Base-by-base conservation (phyloP, 2,888 invertebrate genomes). In the Acanthococcus lagerstroemiae region DNA sequence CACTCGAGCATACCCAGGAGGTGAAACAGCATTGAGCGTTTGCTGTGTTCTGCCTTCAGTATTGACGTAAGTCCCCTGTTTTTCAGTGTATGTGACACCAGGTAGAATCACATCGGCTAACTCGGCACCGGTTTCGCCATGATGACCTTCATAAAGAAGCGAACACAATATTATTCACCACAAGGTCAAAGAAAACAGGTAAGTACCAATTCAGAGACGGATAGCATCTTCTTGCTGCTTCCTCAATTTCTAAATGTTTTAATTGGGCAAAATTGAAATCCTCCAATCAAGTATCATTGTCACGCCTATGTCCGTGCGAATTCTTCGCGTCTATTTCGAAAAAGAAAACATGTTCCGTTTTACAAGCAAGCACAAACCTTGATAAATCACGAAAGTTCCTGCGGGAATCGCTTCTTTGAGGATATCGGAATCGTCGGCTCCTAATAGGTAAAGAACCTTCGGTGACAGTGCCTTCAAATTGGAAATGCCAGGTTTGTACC, bases 1-100 rank as follows among this genome's bases (percentile, higher is more conserved):
- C 73, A 93, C 93, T 58, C 96, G 82, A 0, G 95, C 96, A 78
- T 86, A 80, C 46, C 95, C 95, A 1, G 96, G 96, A 67, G 95
- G 90, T 17, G 90, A 82, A 48, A 95, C 88, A 21, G 95, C 95
- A 3, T 83, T 80, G 30, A 87, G 79, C 0, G 95, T 92, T 78
- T 92, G 88, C 77, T 97, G 96, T 37, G 95, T 85, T 70, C 97
- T 83, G 1, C 99, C 99, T 81, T 99, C 99, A 0, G 94, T 96
- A 79, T 99, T 99, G 0, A 95, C 95, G 77, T 90, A 99, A 0
- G 91, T 95, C n/a, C 84, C 95, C 75, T 90, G 87, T 79, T 99
- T 99, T 81, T 99, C 99, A 0, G 99, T 99, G 78, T 97, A 99
- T 0, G 99, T 96, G 5, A 95, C 94, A 68, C 96, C 93, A 1